A percentile compares a stretch with the other conserved stretches of the same genome.
Conservation (phyloP, 2,113 vertebrate genomes). For the Pangasianodon hypophthalmus region DNA sequence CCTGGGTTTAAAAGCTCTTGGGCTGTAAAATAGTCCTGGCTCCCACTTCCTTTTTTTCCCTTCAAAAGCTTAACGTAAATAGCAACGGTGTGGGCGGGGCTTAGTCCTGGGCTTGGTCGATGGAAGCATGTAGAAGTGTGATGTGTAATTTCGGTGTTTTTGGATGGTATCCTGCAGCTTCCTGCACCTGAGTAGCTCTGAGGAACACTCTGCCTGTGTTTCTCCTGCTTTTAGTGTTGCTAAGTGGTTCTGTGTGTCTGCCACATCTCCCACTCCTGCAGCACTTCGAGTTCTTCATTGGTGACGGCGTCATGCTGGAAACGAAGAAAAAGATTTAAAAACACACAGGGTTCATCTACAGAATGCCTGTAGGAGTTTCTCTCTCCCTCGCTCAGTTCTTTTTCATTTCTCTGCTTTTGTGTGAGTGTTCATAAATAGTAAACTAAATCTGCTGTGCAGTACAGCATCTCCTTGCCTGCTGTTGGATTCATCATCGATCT, state of each 20-base stretch:
- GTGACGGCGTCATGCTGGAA: neutral
- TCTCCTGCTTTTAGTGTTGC: neutral
- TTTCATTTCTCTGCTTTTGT: constrained; percentile 3
- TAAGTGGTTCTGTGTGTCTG: neutral
- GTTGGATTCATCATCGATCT: neutral
- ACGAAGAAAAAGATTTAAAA: neutral
- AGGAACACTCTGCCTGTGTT: neutral
- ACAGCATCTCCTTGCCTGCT: neutral
- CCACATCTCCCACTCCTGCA: constrained; percentile 9
- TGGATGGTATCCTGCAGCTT: neutral
- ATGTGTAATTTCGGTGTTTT: neutral
- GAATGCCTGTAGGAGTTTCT: neutral
- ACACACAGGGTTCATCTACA: neutral
- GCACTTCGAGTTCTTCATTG: neutral
- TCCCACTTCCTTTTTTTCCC: neutral
- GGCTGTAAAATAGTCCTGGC: neutral
- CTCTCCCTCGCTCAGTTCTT: neutral
- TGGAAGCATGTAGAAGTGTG: neutral
- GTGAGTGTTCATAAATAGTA: constrained; percentile 21
- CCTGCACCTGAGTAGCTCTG: neutral
- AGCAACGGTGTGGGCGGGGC: neutral
- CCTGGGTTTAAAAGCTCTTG: neutral
- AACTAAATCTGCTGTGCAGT: constrained; percentile 16
- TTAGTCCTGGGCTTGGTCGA: neutral
- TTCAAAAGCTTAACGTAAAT: neutral